These are phyloP conservation scores for Apistogramma diplotaenia DNA, from an alignment of 2,113 vertebrate species.

Conservation along the genomic window DNA sequence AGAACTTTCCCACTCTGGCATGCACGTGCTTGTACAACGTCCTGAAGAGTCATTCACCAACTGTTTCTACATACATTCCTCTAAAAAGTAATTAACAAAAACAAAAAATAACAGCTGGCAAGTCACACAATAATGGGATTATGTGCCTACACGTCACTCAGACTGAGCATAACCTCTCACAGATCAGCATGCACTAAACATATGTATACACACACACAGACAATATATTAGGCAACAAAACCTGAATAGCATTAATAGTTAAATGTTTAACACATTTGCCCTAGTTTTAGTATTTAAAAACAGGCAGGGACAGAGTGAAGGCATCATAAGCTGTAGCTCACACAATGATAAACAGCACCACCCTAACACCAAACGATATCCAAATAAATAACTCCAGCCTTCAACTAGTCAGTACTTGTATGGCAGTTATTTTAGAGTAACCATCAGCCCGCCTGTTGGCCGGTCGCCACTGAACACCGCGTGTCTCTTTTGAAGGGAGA, in stretches of 20 bases:
- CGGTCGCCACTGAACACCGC: conserved; percentile 46
- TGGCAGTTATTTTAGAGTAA: conserved; percentile 56
- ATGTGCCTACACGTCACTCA: background rate
- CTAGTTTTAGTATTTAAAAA: conserved; percentile 8
- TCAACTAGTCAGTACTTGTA: conserved; percentile 51
- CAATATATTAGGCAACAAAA: background rate
- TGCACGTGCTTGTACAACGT: conserved; percentile 44
- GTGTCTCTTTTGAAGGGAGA: conserved; percentile 52
- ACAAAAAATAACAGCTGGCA: background rate
- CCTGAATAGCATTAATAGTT: background rate
- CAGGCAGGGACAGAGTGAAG: background rate
- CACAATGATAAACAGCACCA: conserved; percentile 18
- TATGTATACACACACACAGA: too few relatives aligned
- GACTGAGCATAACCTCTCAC: background rate
- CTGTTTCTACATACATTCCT: background rate
- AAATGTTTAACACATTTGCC: background rate
- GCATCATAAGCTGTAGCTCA: conserved; percentile 1
- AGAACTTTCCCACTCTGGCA: background rate
- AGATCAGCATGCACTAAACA: background rate
- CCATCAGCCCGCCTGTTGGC: conserved; percentile 58
- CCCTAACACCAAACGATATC: conserved; percentile 20
- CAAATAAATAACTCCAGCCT: conserved; percentile 50
- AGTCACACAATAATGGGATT: background rate
- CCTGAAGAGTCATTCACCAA: conserved; percentile 36
- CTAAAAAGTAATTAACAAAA: background rate